Base-by-base conservation (phyloP, 2,888 invertebrate genomes). In the Steinernema hermaphroditum region DNA sequence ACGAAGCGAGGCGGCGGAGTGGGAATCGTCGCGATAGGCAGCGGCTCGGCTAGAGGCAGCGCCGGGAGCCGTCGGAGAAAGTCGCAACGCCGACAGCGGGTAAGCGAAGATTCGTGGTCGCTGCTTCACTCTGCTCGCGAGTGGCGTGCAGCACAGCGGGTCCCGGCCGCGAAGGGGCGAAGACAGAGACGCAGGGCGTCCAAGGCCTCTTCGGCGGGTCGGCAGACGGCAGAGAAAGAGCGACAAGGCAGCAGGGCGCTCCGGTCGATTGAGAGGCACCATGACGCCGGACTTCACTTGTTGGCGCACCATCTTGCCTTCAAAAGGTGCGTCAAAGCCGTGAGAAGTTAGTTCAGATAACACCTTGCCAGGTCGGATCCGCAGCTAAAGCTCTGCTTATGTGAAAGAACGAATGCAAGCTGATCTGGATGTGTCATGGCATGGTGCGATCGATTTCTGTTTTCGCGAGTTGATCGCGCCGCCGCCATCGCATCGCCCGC, bases 21-120 rank as follows among this genome's bases (percentile, higher is more conserved):
- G 22, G 54, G 54, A 54, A 54, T 54, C 54, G 27, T 27, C 54
- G 62, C 62, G 62, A 62, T 32, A 32, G 62, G 16, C 62, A 62
- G 62, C 32, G 32, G 62, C 62, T 14, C 29, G 62, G 43, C 43
- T 41, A 8, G 43, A 41, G 43, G 62, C 32, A 14, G 29, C 62
- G 32, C 32, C 29, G 62, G 62, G 62, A 29, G 62, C 14, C 32
- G 32, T 14, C 62, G 62, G 29, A 54, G 27, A 14, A 27, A 54
- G 54, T 54, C 54, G 54, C 24, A 4, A 22, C 54, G 4, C 12
- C 27, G 54, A 14, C 16, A 54, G 54, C 54, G 54, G 54, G 54
- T 27, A 54, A 27, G 22, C 54, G 54, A 54, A 54, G 54, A 54
- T 22, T 54, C 54, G 54, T 24, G 16, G 19, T 41, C 41, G 41